These are phyloP conservation scores for Omphaloscelis lunosa DNA, from an alignment of 2,888 invertebrate genomes.

Conservation along the genomic window DNA sequence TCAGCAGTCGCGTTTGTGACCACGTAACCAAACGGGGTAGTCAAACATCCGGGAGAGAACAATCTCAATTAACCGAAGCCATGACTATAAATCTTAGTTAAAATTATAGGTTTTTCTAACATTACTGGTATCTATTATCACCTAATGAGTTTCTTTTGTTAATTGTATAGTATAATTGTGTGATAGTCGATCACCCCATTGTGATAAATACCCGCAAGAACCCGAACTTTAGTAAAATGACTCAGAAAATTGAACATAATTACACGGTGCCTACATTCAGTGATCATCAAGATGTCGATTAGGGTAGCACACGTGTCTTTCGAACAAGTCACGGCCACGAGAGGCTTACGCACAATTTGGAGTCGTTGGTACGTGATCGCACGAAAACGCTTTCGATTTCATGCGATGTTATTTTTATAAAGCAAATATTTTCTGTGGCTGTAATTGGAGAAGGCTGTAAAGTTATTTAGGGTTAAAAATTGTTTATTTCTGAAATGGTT, in stretches of 20 bases:
- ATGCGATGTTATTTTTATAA: constrained; percentile 55
- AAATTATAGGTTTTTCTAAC: too few relatives aligned
- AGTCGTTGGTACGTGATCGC: constrained; percentile 51
- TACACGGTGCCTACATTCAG: constrained; percentile 49
- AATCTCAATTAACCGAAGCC: too few relatives aligned
- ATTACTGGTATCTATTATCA: too few relatives aligned
- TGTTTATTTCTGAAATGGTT: not conserved
- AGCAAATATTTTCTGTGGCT: constrained; percentile 36
- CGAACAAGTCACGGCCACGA: constrained; percentile 62
- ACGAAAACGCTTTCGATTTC: constrained; percentile 41
- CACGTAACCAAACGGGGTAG: too few relatives aligned
- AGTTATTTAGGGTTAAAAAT: constrained; percentile 15
- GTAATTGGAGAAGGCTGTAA: constrained; percentile 33
- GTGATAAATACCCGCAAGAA: constrained; percentile 2
- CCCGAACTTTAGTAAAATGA: constrained; percentile 33
- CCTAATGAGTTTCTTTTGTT: too few relatives aligned
- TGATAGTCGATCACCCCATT: not conserved
- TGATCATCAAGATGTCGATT: constrained; percentile 68
- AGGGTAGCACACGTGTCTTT: constrained; percentile 55
- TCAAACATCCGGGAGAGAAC: too few relatives aligned
- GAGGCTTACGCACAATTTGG: constrained; percentile 66
- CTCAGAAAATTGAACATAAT: constrained; percentile 57
- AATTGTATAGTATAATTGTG: not conserved
- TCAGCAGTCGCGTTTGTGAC: too few relatives aligned
- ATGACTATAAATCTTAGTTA: too few relatives aligned